Conservation (phyloP, 2,797 vertebrate genomes). For the Oreonectes daqikongensis region DNA sequence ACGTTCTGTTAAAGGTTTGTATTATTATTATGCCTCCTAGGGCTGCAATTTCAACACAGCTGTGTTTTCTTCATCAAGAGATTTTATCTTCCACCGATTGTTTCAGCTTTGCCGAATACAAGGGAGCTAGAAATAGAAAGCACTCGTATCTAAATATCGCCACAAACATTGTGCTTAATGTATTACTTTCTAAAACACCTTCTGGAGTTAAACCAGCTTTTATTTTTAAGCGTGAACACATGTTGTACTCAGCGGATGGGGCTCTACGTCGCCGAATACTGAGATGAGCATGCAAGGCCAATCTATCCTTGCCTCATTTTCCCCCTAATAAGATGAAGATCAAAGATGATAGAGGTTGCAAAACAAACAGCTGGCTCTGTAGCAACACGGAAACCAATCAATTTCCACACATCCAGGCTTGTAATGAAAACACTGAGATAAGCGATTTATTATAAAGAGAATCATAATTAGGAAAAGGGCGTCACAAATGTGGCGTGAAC, state of each 20-base stretch:
- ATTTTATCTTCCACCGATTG: neutral
- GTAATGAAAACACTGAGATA: slow-evolving; percentile 59
- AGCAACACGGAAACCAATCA: slow-evolving; percentile 49
- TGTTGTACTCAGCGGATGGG: neutral
- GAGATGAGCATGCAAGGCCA: neutral
- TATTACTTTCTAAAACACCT: neutral
- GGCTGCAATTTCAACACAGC: slow-evolving; percentile 9
- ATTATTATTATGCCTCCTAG: neutral
- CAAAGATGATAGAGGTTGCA: slow-evolving; percentile 53
- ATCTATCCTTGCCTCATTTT: slow-evolving; percentile 47
- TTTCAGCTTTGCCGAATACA: slow-evolving; percentile 3
- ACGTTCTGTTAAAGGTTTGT: neutral
- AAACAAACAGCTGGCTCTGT: slow-evolving; percentile 59
- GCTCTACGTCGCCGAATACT: slow-evolving; percentile 15
- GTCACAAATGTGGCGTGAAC: slow-evolving; percentile 25
- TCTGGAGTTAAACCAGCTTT: neutral
- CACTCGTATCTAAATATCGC: neutral
- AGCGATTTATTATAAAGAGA: slow-evolving; percentile 57
- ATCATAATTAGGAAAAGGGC: slow-evolving; percentile 49
- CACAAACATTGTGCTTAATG: neutral
- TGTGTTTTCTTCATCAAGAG: slow-evolving; percentile 21
- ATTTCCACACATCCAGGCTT: slow-evolving; percentile 50
- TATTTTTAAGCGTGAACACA: neutral
- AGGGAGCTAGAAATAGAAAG: neutral
- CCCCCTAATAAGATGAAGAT: slow-evolving; percentile 61